Conservation (phyloP, 2,888 invertebrate species). For the Chrysotoxum bicinctum region DNA sequence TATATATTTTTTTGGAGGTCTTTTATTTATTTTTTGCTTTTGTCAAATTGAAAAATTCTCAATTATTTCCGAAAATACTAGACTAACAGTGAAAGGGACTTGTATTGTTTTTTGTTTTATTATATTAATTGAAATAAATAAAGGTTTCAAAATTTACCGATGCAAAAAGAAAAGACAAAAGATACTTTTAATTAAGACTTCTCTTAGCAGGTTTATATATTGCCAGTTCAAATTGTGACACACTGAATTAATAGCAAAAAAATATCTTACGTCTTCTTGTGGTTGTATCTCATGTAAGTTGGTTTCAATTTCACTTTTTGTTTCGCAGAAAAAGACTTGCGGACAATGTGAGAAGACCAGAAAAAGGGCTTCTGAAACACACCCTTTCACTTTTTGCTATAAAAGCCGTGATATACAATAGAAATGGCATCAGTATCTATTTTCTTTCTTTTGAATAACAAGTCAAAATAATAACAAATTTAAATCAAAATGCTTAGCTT, state of each 20-base stretch:
- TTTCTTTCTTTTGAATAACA: constrained; percentile 1
- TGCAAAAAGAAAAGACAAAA: constrained; percentile 1
- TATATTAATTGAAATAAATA: not conserved
- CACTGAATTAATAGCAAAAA: not conserved
- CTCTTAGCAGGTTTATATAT: not conserved
- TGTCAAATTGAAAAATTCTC: not conserved
- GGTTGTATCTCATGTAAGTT: not conserved
- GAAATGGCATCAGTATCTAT: constrained; percentile 34
- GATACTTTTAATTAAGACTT: constrained; percentile 8
- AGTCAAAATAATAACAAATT: not conserved
- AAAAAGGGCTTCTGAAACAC: not conserved
- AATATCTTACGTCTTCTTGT: constrained; percentile 12
- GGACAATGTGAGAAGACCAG: constrained; percentile 15
- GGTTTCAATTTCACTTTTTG: constrained; percentile 53
- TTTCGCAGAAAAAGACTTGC: not conserved
- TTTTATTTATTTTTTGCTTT: not conserved
- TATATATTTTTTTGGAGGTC: not conserved
- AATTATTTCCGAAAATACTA: not conserved
- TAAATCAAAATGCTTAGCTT: constrained; percentile 33
- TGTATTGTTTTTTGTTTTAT: not conserved
- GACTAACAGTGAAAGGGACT: not conserved
- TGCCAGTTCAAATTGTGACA: constrained; percentile 21
- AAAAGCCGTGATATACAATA: not conserved
- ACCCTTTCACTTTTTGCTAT: constrained; percentile 18
- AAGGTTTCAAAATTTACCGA: not conserved